Conservation (phyloP, 2,113 vertebrate species). For the Rhinolophus sinicus region DNA sequence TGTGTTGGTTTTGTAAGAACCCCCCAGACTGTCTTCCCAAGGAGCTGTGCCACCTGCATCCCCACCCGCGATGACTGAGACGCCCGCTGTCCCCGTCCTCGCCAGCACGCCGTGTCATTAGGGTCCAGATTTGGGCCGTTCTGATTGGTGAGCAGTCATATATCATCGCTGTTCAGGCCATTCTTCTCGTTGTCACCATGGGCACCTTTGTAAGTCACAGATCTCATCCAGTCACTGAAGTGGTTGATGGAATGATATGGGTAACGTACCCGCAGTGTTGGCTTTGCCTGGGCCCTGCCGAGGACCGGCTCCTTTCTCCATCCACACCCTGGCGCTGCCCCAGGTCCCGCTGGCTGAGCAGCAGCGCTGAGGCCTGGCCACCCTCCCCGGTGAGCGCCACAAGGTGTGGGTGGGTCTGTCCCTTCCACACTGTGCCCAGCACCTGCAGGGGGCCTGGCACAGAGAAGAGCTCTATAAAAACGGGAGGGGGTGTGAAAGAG, state of each 20-base stretch:
- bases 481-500: fast-evolving
- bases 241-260: fast-evolving
- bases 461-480: neutral
- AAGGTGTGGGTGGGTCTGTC: fast-evolving
- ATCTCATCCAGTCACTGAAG: too few species aligned
- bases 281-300: fast-evolving
- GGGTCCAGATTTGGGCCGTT: fast-evolving
- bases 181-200: too few species aligned
- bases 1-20: neutral
- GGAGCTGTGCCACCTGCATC: fast-evolving
- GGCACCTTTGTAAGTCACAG: too few species aligned
- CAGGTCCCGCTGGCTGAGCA: too few species aligned
- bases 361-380: too few species aligned
- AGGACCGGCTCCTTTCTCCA: fast-evolving
- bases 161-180: fast-evolving
- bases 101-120: fast-evolving
- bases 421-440: too few species aligned
- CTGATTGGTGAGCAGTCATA: fast-evolving
- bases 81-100: neutral
- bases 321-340: fast-evolving
- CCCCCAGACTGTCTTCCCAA: fast-evolving
- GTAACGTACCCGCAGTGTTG: fast-evolving
- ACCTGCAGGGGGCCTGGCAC: neutral
- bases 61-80: neutral
- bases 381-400: fast-evolving